Evolutionary conservation across 2,888 invertebrate species (phyloP).

Genomic region (Standfussiana lucernea): DNA sequence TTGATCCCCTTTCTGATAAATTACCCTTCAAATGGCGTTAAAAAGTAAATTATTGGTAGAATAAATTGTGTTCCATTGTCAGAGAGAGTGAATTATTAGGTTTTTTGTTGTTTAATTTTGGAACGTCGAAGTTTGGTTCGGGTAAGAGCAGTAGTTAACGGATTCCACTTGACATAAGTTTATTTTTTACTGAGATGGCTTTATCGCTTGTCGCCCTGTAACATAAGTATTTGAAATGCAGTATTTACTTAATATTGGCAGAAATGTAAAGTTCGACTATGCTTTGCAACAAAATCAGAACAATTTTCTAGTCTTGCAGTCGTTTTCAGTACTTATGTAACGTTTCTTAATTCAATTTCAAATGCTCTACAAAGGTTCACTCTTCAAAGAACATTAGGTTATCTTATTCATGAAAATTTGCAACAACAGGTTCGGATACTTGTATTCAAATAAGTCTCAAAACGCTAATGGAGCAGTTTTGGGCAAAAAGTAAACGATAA

Average conservation of each 20-base stretch:
- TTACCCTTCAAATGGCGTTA: constrained; percentile 68
- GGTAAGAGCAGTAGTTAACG: constrained; percentile 21
- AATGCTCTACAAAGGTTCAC: constrained; percentile 6
- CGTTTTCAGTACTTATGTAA: neutral
- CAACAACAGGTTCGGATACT: constrained; percentile 26
- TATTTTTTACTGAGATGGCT: too few species aligned
- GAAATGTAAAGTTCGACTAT: neutral
- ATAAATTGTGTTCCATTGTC: constrained; percentile 62
- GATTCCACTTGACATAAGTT: constrained; percentile 6
- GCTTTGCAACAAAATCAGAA: neutral
- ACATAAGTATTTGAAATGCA: neutral
- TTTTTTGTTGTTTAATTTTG: constrained; percentile 57
- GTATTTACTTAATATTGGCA: neutral
- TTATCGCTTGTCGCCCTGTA: too few species aligned
- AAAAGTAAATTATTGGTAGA: constrained; percentile 64
- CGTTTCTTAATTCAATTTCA: neutral
- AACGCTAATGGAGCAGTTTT: constrained; percentile 46
- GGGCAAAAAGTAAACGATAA: constrained; percentile 51
- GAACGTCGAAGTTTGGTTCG: constrained; percentile 19
- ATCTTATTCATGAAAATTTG: constrained; percentile 43
- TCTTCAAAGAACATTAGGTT: constrained; percentile 3
- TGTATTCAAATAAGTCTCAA: constrained; percentile 52
- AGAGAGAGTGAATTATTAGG: constrained; percentile 41
- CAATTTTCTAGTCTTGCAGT: neutral
- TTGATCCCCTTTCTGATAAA: constrained; percentile 78